These are phyloP conservation scores for Dexiosoma caninum DNA, from an alignment of 2,888 invertebrate species.

Conservation along the genomic window DNA sequence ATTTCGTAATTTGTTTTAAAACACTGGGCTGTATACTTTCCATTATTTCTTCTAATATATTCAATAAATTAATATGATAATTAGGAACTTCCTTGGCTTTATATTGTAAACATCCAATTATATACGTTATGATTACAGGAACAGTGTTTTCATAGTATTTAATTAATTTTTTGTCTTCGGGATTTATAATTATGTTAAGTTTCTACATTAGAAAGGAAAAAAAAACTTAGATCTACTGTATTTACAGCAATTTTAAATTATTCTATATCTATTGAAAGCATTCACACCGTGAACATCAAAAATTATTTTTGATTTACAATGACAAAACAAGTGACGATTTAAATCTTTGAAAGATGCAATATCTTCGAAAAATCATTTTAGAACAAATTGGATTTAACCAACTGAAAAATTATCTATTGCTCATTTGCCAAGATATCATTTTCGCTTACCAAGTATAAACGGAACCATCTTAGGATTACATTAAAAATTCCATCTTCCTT, in stretches of 20 bases:
- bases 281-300: too few relatives aligned
- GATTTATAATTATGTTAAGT: conserved; percentile 54
- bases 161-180: conserved; percentile 34
- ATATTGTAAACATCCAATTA: conserved; percentile 66
- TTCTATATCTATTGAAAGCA: too few relatives aligned
- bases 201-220: too few relatives aligned
- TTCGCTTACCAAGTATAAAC: conserved; percentile 55
- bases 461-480: conserved; percentile 47
- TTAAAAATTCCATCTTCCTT: conserved; percentile 37
- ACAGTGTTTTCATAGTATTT: conserved; percentile 64
- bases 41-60: conserved; percentile 64
- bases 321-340: too few relatives aligned
- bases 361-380: too few relatives aligned
- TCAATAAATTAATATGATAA: conserved; percentile 65
- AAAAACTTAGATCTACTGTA: too few relatives aligned
- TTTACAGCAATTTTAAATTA: too few relatives aligned
- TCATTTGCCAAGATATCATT: too few relatives aligned
- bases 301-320: too few relatives aligned
- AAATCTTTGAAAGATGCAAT: too few relatives aligned
- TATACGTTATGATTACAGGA: conserved; percentile 65
- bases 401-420: too few relatives aligned
- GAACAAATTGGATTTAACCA: too few relatives aligned
- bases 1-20: conserved; percentile 50
- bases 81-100: conserved; percentile 56
- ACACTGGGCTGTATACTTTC: conserved; percentile 43